A percentile compares a stretch with the other conserved stretches of the same genome.
These are phyloP conservation scores for Murina feae DNA, from an alignment of 2,113 vertebrate species.

Conservation along the genomic window DNA sequence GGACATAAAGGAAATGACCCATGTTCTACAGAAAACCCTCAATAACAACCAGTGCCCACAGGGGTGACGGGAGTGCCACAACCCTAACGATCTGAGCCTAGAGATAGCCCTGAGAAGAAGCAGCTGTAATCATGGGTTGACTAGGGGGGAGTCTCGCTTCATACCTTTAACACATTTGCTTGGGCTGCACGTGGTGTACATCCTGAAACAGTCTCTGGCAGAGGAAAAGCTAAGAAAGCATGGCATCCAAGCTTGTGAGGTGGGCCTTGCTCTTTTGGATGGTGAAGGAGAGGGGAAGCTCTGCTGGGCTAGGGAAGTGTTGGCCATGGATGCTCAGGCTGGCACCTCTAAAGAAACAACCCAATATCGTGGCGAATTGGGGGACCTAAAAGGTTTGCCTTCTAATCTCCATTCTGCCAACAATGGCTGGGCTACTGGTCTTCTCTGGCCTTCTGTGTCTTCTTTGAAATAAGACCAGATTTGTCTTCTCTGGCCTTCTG, in stretches of 20 bases:
- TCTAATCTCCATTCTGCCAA: not conserved
- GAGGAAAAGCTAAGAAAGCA: not conserved
- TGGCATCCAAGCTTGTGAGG: not conserved
- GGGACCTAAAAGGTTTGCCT: not conserved
- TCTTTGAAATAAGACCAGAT: constrained; percentile 22
- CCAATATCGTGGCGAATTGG: not conserved
- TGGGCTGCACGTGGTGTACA: not conserved
- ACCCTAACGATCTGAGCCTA: not conserved
- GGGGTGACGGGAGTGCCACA: not conserved
- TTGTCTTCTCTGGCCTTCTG: not conserved
- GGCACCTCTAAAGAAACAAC: not conserved
- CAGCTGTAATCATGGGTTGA: not conserved
- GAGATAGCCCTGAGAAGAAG: not conserved
- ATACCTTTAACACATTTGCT: not conserved
- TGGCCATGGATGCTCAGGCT: not conserved
- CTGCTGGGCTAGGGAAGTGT: not conserved
- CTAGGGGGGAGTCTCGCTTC: not conserved
- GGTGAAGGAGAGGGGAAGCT: no score
- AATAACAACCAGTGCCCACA: not conserved
- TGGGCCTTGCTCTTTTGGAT: not conserved
- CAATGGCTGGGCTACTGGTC: not conserved
- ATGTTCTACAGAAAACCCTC: not conserved
- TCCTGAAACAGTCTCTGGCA: not conserved
- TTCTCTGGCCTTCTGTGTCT: not conserved
- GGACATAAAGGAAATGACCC: not conserved